A percentile compares a stretch with the other conserved stretches of the same genome.
Conservation (phyloP, 2,797 vertebrate genomes). For the Ctenochaetus hawaiiensis region DNA sequence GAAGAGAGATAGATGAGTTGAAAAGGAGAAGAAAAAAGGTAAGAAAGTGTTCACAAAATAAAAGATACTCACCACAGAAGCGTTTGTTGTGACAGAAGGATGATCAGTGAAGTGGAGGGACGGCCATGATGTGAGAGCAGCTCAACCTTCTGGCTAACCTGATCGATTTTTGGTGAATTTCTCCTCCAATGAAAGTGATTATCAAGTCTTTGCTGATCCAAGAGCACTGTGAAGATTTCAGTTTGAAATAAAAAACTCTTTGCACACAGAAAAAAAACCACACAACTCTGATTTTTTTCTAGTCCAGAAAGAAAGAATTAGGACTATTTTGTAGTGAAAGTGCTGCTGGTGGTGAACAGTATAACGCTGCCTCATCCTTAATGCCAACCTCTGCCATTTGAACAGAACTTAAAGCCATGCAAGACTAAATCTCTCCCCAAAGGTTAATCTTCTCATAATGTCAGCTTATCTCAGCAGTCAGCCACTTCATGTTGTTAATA, state of each 20-base stretch:
- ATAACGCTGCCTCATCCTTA: neutral
- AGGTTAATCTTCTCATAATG: neutral
- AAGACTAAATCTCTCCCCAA: too few relatives aligned
- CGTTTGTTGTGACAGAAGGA: neutral
- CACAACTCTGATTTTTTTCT: neutral
- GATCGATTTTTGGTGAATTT: neutral
- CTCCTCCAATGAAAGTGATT: neutral
- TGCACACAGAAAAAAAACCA: neutral
- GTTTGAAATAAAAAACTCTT: neutral
- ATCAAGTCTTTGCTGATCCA: neutral
- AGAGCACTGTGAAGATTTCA: neutral
- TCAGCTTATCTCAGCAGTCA: neutral
- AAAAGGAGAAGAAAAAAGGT: neutral
- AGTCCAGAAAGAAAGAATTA: neutral
- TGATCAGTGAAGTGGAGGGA: neutral
- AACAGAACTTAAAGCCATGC: neutral
- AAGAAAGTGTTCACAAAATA: neutral
- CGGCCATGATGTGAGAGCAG: neutral
- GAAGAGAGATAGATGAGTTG: neutral
- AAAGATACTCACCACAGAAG: conserved; percentile 1
- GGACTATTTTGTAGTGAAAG: neutral
- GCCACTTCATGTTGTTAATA: neutral
- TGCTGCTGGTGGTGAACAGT: too few relatives aligned
- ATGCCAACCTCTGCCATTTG: neutral
- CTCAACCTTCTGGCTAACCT: neutral